Evolutionary conservation across 1,140 invertebrate species (phyloP).

Genomic region (Rhynchophorus ferrugineus): DNA sequence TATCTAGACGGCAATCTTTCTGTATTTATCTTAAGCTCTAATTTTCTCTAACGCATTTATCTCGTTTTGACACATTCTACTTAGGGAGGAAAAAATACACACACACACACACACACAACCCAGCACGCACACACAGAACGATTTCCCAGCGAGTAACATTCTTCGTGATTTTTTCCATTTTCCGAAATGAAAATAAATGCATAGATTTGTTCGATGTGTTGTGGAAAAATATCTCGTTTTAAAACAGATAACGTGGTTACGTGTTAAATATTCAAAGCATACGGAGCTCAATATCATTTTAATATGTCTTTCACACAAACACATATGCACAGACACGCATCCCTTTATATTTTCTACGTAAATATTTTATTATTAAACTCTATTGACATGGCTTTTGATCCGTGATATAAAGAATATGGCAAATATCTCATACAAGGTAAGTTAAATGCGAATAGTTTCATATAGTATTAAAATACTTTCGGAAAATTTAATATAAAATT

Average conservation of each 20-base stretch:
- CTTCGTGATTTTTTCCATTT: neutral
- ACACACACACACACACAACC: no score
- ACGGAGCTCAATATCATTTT: neutral
- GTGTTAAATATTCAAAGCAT: neutral
- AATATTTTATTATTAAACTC: neutral
- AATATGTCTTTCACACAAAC: neutral
- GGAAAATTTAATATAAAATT: no score
- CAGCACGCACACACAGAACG: no score
- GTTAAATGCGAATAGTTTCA: no score
- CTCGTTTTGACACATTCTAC: slow-evolving; percentile 2
- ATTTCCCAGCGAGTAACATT: neutral
- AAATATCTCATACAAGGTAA: no score
- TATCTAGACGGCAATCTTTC: neutral
- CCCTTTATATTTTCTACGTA: neutral
- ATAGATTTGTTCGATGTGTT: neutral
- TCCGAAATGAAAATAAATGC: neutral
- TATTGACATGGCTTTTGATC: no score
- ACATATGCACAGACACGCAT: no score
- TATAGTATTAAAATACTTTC: no score
- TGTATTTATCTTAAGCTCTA: slow-evolving; percentile 5
- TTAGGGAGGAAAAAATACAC: neutral
- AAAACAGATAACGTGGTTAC: neutral
- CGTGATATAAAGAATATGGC: no score
- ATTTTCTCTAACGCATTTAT: slow-evolving; percentile 5
- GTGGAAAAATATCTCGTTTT: neutral